phyloP scores from a whole-genome alignment of 2,888 invertebrate genomes.

The Phania funesta region DNA sequence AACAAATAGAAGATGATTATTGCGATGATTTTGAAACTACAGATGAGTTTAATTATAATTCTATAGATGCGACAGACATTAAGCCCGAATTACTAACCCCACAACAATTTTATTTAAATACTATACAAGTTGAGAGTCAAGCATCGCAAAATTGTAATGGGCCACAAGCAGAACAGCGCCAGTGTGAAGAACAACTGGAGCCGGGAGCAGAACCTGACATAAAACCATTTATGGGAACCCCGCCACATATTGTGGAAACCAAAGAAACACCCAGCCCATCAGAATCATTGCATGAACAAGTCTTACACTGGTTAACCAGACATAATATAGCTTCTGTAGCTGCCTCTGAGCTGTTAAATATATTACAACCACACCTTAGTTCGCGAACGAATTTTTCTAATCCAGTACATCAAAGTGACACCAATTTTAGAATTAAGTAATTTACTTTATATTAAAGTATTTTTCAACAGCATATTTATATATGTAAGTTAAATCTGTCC shows the following conservation, averaged over 20 bases:
- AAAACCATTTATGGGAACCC: conserved; percentile 29
- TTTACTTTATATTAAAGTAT: too few species aligned
- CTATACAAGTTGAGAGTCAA: neutral
- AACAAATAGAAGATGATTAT: conserved; percentile 1
- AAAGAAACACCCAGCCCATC: neutral
- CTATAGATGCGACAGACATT: neutral
- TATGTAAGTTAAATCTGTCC: too few species aligned
- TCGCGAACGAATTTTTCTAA: neutral
- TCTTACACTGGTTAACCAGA: conserved; percentile 35
- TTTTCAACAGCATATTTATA: too few species aligned
- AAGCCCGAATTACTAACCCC: conserved; percentile 26
- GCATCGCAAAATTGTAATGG: neutral
- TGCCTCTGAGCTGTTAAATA: conserved; percentile 40
- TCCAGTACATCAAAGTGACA: neutral
- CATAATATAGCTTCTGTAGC: conserved; percentile 32
- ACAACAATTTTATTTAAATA: conserved; percentile 47
- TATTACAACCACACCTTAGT: conserved; percentile 29
- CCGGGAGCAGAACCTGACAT: conserved; percentile 16
- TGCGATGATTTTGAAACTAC: neutral
- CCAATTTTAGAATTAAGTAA: too few species aligned
- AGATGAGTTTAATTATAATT: conserved; percentile 6
- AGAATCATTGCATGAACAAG: conserved; percentile 34
- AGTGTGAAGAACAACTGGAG: neutral
- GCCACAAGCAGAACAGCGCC: neutral
- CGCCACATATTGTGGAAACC: neutral